phyloP scores from a whole-genome alignment of 2,888 invertebrate species.

The Drosophila anomalipes region DNA sequence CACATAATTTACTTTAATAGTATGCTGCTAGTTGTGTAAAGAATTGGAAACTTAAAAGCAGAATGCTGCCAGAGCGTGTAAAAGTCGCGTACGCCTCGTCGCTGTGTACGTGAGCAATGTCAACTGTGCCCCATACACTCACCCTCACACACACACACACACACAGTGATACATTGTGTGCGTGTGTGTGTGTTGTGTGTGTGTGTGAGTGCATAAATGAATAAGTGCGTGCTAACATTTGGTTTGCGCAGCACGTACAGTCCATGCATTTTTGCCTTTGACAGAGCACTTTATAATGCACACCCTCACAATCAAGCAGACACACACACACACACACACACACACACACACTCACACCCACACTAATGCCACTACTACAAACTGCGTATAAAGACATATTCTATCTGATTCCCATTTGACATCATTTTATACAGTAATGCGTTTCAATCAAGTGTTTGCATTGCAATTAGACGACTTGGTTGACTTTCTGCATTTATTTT shows the following conservation, averaged over 20 bases:
- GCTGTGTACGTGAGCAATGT: constrained; percentile 63
- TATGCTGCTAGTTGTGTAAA: constrained; percentile 29
- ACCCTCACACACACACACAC: constrained; percentile 11
- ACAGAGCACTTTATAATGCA: constrained; percentile 75
- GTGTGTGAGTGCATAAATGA: constrained; percentile 69
- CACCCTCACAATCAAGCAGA: constrained; percentile 14
- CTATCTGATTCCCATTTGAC: constrained; percentile 49
- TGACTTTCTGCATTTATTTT: constrained; percentile 10
- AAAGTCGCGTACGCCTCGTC: constrained; percentile 66
- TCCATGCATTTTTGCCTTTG: constrained; percentile 75
- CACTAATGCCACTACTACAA: not conserved
- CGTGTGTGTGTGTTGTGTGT: not conserved
- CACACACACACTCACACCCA: not conserved
- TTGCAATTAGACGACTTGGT: constrained; percentile 44
- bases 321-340: constrained; percentile 2
- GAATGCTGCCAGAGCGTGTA: constrained; percentile 59
- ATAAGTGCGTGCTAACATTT: constrained; percentile 71
- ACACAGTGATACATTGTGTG: constrained; percentile 21
- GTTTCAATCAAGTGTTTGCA: constrained; percentile 57
- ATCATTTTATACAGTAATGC: constrained; percentile 23
- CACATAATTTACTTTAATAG: constrained; percentile 62
- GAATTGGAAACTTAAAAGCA: constrained; percentile 58
- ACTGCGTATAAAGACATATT: constrained; percentile 26
- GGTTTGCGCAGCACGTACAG: constrained; percentile 62
- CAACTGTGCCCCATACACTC: constrained; percentile 46